phyloP scores from a whole-genome alignment of 92 coral and sea anemone genomes.

The Diadumene lineata region DNA sequence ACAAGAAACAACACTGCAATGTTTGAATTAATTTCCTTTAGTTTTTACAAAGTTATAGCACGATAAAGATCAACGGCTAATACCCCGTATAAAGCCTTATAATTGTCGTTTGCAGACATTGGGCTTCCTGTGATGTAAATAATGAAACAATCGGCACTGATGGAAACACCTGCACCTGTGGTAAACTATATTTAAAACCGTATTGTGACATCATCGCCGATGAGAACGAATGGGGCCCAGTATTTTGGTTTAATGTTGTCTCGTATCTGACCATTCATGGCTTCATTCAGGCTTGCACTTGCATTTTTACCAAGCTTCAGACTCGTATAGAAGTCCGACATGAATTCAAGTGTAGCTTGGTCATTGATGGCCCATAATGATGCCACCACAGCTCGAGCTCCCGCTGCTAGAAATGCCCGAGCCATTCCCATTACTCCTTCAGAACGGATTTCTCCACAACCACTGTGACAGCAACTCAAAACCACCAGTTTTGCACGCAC shows the following conservation, averaged over 20 bases:
- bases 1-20: too few species aligned
- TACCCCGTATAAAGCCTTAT: too few species aligned
- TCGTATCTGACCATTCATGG: neutral
- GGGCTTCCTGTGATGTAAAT: too few species aligned
- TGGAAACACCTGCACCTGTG: too few species aligned
- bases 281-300: neutral
- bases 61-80: too few species aligned
- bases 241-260: neutral
- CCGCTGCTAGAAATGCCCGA: slow-evolving; percentile 3
- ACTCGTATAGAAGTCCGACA: neutral
- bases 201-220: neutral
- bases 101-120: too few species aligned
- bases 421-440: neutral
- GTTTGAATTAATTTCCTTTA: too few species aligned
- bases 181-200: too few species aligned
- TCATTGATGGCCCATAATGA: neutral
- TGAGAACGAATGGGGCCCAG: neutral
- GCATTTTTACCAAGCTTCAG: neutral
- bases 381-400: neutral
- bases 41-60: too few species aligned
- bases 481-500: neutral
- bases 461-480: slow-evolving; percentile 2
- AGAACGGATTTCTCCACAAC: neutral
- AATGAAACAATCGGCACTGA: too few species aligned
- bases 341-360: neutral